Conservation (phyloP, 35 echinoderm and acorn worm genomes). For the Stichopus chloronotus region DNA sequence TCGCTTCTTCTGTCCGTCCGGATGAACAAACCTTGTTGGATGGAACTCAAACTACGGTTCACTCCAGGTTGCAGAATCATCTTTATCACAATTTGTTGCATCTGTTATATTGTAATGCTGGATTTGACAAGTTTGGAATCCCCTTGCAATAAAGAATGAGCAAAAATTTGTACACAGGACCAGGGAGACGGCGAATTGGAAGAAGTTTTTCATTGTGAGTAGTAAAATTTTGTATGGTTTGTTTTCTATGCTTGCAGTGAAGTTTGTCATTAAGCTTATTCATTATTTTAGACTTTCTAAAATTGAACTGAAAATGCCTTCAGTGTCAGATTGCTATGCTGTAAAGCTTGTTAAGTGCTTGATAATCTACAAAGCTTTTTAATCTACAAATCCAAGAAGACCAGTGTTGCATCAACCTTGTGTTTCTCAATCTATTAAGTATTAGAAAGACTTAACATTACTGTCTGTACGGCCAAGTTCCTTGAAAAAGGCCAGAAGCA, state of each 20-base stretch:
- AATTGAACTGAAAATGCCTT: too few relatives aligned
- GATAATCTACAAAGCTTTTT: too few relatives aligned
- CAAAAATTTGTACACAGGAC: neutral
- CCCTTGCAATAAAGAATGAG: neutral
- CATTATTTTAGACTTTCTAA: too few relatives aligned
- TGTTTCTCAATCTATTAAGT: too few relatives aligned
- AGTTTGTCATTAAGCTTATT: too few relatives aligned
- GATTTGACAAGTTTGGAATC: neutral
- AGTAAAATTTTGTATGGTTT: neutral
- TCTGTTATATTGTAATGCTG: neutral
- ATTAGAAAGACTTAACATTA: too few relatives aligned
- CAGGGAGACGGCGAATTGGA: constrained; percentile 12
- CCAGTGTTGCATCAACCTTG: too few relatives aligned
- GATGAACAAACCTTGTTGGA: neutral
- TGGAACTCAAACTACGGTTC: neutral
- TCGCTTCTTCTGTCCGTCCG: neutral
- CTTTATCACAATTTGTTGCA: neutral
- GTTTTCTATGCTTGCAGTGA: neutral
- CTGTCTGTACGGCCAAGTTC: too few relatives aligned
- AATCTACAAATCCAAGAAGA: too few relatives aligned
- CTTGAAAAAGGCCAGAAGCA: too few relatives aligned
- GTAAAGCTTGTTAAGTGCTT: too few relatives aligned
- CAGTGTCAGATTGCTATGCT: too few relatives aligned
- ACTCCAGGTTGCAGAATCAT: neutral
- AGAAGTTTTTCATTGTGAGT: constrained; percentile 31